Conservation (phyloP, 2,888 invertebrate genomes). For the Ochropleura leucogaster region DNA sequence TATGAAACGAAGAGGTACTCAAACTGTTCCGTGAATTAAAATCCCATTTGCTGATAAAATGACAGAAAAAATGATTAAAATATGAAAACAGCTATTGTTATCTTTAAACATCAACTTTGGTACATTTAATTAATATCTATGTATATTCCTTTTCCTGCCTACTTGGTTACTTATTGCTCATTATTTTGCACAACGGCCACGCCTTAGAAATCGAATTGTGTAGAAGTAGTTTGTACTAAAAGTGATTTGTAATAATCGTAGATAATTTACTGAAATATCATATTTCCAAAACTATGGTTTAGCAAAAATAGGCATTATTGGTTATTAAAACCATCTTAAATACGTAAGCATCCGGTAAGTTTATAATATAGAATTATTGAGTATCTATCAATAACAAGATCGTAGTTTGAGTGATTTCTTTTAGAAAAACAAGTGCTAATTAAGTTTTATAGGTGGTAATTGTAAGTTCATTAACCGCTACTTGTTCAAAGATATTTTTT, state of each 20-base stretch:
- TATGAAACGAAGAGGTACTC: background rate
- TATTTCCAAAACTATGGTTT: too few relatives aligned
- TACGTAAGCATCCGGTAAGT: background rate
- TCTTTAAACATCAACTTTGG: background rate
- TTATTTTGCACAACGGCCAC: conserved; percentile 16
- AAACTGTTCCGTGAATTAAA: conserved; percentile 15
- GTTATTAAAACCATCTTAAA: conserved; percentile 3
- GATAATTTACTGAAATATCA: too few relatives aligned
- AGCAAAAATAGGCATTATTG: too few relatives aligned
- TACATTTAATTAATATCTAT: background rate
- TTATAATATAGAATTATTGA: background rate
- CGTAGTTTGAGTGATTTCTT: background rate
- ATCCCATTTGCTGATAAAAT: conserved; percentile 6
- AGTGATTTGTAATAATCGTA: too few relatives aligned
- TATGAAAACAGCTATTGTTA: background rate
- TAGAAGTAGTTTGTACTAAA: too few relatives aligned
- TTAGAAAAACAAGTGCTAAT: conserved; percentile 8
- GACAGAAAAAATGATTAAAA: background rate
- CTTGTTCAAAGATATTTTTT: background rate
- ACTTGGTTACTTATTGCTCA: background rate
- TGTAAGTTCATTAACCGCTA: conserved; percentile 14
- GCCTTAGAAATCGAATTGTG: background rate
- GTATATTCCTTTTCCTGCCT: background rate
- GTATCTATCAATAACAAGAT: background rate
- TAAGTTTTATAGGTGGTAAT: conserved; percentile 12